These are phyloP conservation scores for Plectrocnemia conspersa DNA, from an alignment of 1,140 invertebrate genomes.

Conservation along the genomic window DNA sequence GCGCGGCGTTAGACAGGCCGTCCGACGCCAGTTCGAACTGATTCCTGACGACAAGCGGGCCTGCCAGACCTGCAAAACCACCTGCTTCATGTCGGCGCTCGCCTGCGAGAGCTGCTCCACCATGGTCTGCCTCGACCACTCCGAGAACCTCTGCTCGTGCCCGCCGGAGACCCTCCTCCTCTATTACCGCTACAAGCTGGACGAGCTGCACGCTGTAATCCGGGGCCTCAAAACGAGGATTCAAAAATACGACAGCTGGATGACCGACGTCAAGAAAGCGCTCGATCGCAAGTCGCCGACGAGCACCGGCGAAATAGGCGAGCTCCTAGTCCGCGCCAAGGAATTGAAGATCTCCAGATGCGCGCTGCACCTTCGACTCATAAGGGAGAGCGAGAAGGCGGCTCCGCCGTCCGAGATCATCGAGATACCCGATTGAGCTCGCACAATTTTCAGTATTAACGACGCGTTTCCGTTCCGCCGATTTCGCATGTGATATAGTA, in stretches of 20 bases:
- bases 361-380: slow-evolving; percentile 43
- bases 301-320: slow-evolving; percentile 58
- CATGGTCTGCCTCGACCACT: slow-evolving; percentile 86
- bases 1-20: slow-evolving; percentile 78
- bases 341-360: slow-evolving; percentile 52
- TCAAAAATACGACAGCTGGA: slow-evolving; percentile 90
- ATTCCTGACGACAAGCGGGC: slow-evolving; percentile 93
- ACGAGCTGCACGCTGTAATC: slow-evolving; percentile 87
- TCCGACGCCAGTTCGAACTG: slow-evolving; percentile 88
- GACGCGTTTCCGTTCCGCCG: too few species aligned
- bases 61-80: slow-evolving; percentile 94
- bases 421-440: slow-evolving; percentile 41
- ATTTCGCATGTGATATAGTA: too few species aligned
- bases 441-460: not conserved
- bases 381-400: slow-evolving; percentile 44
- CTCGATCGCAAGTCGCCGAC: slow-evolving; percentile 66
- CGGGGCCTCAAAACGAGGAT: slow-evolving; percentile 84
- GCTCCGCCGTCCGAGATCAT: slow-evolving; percentile 43
- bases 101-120: slow-evolving; percentile 77
- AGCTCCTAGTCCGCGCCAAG: slow-evolving; percentile 46
- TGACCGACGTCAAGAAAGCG: slow-evolving; percentile 75
- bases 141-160: slow-evolving; percentile 79
- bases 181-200: slow-evolving; percentile 85
- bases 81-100: slow-evolving; percentile 93
- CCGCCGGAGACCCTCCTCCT: slow-evolving; percentile 73